Evolutionary conservation across 2,113 vertebrate genomes (phyloP), one percentile per base, ranked within the genome.

Genomic region (Brachionichthys hirsutus): DNA sequence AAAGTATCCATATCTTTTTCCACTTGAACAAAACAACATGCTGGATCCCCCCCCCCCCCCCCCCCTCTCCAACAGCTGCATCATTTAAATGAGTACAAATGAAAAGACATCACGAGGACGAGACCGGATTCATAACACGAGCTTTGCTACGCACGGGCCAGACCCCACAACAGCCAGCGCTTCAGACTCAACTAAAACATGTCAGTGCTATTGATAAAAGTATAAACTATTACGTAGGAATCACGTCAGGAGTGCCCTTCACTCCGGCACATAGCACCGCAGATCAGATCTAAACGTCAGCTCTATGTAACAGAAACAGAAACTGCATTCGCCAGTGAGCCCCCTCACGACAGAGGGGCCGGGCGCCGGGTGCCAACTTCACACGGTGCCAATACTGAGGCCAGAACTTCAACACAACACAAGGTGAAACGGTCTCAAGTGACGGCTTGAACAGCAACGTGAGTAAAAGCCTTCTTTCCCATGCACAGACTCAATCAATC

Each of bases 391-490:
- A 58, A 78, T 73, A 80, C 58, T 46, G 60, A 75, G 62, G 79
- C 74, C 52, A 51, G 8, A 78, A 77, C 45, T 50, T 70, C 24
- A 70, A 73, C 67, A 76, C 91, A 89, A 91, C 91, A 93, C 91
- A 91, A 92, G 74, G 82, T 90, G 88, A 91, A 93, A 93, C 89
- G 91, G 61, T 69, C 72, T 66, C 54, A 61, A 61, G 41, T 59
- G 70, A 81, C 54, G 91, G 92, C 93, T 85, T 87, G 83, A 65
- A 83, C 64, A 58, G 70, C 88, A 91, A 93, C 91, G 92, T 89
- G 91, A 76, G 70, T 72, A 62, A 56, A 64, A 78, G 75, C 79
- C 81, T 89, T 85, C 77, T 80, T 84, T 70, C 74, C 34, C 76
- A 79, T 59, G 63, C 47, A 83, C 48, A 68, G 54, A 66, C 67